Base-by-base conservation (phyloP, 2,113 vertebrate species). In the Dromaius novaehollandiae region DNA sequence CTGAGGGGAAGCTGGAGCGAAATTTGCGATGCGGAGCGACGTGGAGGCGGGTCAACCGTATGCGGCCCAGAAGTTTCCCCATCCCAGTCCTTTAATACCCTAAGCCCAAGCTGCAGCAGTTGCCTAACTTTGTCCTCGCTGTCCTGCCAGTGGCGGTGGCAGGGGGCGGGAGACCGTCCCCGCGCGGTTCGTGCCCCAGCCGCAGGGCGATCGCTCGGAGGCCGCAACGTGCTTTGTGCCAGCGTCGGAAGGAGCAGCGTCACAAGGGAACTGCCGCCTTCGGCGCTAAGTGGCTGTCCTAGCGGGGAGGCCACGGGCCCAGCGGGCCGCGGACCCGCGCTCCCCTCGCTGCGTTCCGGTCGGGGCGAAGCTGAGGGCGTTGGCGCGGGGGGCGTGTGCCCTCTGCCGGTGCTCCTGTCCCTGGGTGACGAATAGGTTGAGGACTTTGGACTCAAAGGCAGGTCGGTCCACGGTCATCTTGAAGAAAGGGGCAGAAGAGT, bases 201-300 rank as follows among this genome's bases (percentile, higher is more conserved):
- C 75, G 55, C 10, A 17, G 6, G 9, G 13, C 60, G 21, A 25
- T 42, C 46, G 3, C 34, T 17, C 9, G 17, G 19, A 9, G 32
- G 14, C 32, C 74, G 9, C 74, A 56, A 14, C 2, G 1, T 34
- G 14, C 7, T 60, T 86, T 55, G 16, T 5, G 12, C 30, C 7
- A n/a, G 66, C 60, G 38, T 48, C 1, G 4, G 36, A 38, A 5
- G 1, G 1, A 30, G 28, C 0, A 2, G 40, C 7, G 11, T 50
- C 2, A 10, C 81, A 32, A 22, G 40, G 28, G 24, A 76, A 16
- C 12, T 2, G 2, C 28, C 58, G 28, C 7, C 6, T 0, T 20
- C 3, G 7, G 50, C 2, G 1, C 22, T 69, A 69, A 46, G 32
- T 48, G 44, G 42, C 66, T 30, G 14, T 69, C 66, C 34, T 44